phyloP scores from a whole-genome alignment of 2,888 invertebrate species.

The Spilarctia lutea region DNA sequence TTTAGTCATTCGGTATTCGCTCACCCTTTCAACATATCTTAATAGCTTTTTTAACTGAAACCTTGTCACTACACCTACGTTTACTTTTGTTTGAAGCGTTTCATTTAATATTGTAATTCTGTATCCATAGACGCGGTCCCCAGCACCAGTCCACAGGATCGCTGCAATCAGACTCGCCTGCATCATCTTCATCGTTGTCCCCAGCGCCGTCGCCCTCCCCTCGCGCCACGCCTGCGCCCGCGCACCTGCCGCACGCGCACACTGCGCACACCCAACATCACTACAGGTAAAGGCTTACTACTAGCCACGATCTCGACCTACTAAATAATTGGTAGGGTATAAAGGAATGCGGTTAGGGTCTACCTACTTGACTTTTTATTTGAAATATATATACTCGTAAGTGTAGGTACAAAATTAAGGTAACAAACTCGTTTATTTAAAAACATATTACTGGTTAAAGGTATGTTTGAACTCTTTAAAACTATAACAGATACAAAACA shows the following conservation, averaged over 20 bases:
- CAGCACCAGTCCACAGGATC: slow-evolving; percentile 95
- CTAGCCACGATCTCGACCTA: background rate
- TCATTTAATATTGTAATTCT: background rate
- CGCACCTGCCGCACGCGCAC: slow-evolving; percentile 66
- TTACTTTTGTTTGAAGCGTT: background rate
- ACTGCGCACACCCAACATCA: slow-evolving; percentile 65
- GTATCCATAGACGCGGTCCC: slow-evolving; percentile 88
- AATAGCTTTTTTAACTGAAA: background rate
- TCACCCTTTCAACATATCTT: background rate
- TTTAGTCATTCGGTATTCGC: background rate
- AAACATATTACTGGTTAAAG: background rate
- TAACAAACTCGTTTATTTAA: background rate
- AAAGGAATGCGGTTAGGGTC: background rate
- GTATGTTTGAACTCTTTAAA: background rate
- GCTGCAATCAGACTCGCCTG: slow-evolving; percentile 93
- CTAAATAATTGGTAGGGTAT: background rate
- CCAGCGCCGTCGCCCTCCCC: slow-evolving; percentile 93
- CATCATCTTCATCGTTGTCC: slow-evolving; percentile 94
- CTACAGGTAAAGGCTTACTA: slow-evolving; percentile 61
- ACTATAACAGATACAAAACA: background rate
- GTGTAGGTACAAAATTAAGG: background rate
- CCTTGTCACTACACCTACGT: background rate
- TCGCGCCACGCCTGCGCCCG: slow-evolving; percentile 89
- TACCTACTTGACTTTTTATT: background rate
- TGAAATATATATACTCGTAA: too few relatives aligned